Percentiles rank a stretch among this genome's conserved stretches.
Evolutionary conservation across 2,113 vertebrate genomes (phyloP).

Genomic region (Ginglymostoma cirratum): DNA sequence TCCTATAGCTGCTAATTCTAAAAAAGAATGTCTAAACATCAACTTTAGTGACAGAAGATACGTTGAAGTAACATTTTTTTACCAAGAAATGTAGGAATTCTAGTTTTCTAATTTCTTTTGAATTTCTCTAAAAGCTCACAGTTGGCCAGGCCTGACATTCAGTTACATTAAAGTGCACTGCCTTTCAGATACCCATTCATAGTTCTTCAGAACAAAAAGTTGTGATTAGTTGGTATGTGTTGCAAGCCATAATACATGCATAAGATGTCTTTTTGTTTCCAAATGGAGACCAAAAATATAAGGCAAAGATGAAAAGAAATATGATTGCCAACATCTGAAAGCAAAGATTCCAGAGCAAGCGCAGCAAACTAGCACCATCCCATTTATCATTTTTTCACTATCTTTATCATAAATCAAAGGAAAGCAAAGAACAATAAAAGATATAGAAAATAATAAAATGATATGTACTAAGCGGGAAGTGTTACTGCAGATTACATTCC

Average conservation of each 20-base stretch:
- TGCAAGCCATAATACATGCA: neutral
- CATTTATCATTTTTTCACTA: conserved; percentile 7
- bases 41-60: neutral
- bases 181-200: neutral
- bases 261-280: neutral
- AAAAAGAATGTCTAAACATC: neutral
- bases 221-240: neutral
- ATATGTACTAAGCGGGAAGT: neutral
- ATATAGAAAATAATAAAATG: neutral
- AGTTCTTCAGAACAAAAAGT: neutral
- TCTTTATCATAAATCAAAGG: conserved; percentile 14
- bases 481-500: neutral
- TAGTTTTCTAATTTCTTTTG: neutral
- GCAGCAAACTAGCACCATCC: neutral
- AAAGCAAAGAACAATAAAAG: neutral
- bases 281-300: neutral
- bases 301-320: neutral
- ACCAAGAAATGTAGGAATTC: neutral
- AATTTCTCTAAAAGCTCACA: neutral
- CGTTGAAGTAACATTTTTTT: neutral
- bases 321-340: neutral
- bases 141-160: neutral
- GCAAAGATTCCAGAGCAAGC: neutral
- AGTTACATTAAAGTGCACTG: neutral
- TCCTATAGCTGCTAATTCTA: neutral